Conservation (phyloP, 1,140 invertebrate species). For the Drosophila pseudoobscura region DNA sequence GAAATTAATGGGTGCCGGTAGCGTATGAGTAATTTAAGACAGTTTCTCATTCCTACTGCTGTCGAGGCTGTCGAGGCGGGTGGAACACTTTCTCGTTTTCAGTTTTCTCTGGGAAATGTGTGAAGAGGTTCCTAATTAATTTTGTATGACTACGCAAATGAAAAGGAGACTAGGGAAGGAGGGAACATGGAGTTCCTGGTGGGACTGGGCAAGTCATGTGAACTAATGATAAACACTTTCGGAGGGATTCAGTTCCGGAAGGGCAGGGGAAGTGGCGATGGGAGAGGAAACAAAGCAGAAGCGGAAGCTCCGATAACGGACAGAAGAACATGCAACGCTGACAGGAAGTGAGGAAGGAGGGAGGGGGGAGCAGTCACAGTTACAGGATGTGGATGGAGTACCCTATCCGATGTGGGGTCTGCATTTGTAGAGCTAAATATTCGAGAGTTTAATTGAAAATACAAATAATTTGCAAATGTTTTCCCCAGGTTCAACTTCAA, state of each 20-base stretch:
- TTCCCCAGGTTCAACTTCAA: neutral
- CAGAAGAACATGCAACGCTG: neutral
- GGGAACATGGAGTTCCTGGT: neutral
- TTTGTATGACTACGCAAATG: constrained; percentile 54
- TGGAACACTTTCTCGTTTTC: neutral
- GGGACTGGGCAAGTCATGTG: constrained; percentile 48
- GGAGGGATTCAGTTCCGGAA: neutral
- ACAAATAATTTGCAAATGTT: constrained; percentile 13
- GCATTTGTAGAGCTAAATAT: constrained; percentile 5
- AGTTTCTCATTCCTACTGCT: neutral
- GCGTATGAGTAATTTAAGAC: constrained; percentile 34
- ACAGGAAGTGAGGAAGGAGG: constrained; percentile 12
- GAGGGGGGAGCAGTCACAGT: neutral
- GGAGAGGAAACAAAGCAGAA: constrained; percentile 29
- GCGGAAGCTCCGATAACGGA: constrained; percentile 39
- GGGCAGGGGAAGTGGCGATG: constrained; percentile 1
- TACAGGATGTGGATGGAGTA: constrained; percentile 15
- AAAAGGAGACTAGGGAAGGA: neutral
- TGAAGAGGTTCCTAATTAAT: constrained; percentile 43
- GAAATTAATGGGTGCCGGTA: constrained; percentile 21
- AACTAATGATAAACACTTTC: constrained; percentile 52
- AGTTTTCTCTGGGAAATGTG: constrained; percentile 33
- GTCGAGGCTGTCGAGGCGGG: too few species aligned
- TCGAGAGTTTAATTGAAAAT: constrained; percentile 24
- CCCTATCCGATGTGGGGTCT: neutral